These are phyloP conservation scores for Oncorhynchus masou DNA, from an alignment of 2,113 vertebrate genomes.

Conservation along the genomic window DNA sequence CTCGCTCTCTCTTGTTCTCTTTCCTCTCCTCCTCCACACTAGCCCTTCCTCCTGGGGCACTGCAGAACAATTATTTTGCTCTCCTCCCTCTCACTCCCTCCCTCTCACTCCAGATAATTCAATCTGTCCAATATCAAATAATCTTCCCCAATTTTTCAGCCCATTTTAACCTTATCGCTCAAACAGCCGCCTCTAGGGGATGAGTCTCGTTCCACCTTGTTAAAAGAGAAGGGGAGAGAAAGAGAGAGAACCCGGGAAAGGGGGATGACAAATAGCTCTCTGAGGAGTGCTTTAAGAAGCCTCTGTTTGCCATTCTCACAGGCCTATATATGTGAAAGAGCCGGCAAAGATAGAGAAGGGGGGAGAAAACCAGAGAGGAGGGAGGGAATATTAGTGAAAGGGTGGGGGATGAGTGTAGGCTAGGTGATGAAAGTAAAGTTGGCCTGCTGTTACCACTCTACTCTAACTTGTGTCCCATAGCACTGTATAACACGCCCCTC, in stretches of 20 bases:
- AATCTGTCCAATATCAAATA: constrained; percentile 72
- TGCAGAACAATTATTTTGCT: constrained; percentile 60
- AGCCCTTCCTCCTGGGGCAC: constrained; percentile 30
- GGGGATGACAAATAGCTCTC: constrained; percentile 58
- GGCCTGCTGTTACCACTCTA: neutral
- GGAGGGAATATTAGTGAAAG: constrained; percentile 14
- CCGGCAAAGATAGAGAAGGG: constrained; percentile 38
- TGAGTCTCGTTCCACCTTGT: constrained; percentile 52
- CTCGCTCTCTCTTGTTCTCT: constrained; percentile 13
- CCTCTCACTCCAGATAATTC: constrained; percentile 60
- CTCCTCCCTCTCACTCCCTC: constrained; percentile 28
- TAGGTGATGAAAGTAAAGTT: no score
- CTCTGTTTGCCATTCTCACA: constrained; percentile 58
- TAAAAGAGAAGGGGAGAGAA: constrained; percentile 40
- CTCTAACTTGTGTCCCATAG: constrained; percentile 66
- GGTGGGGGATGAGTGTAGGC: neutral
- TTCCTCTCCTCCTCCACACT: constrained; percentile 37
- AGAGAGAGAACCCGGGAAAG: constrained; percentile 46
- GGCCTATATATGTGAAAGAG: constrained; percentile 57
- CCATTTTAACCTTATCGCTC: constrained; percentile 66
- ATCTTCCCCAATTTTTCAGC: constrained; percentile 61
- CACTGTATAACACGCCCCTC: constrained; percentile 28
- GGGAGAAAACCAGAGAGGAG: no score
- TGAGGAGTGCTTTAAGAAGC: constrained; percentile 50
- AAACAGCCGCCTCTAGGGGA: constrained; percentile 55